Conservation (phyloP, 1,140 invertebrate species). For the Bacillus rossius region DNA sequence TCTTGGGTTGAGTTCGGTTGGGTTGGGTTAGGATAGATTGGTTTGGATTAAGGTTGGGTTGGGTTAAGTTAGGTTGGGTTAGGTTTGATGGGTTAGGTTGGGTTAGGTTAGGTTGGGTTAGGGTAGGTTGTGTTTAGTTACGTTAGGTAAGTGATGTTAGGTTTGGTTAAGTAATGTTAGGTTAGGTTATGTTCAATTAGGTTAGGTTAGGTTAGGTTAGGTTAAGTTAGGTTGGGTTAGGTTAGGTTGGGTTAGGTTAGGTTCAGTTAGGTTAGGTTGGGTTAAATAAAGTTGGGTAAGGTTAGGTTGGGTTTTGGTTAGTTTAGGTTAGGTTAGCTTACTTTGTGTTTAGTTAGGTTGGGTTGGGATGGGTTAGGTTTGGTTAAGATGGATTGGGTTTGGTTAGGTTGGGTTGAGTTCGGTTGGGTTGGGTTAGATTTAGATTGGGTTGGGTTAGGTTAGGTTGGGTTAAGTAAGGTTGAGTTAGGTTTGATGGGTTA, state of each 20-base stretch:
- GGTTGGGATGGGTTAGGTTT: conserved; percentile 3
- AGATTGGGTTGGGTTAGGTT: conserved; percentile 6
- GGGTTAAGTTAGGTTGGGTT: background rate
- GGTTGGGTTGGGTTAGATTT: background rate
- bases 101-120: conserved; percentile 2
- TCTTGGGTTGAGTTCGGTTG: background rate
- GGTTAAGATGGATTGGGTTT: conserved; percentile 2
- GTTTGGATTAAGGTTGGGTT: background rate
- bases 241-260: background rate
- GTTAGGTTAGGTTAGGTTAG: background rate
- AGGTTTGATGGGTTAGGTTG: conserved; percentile 3
- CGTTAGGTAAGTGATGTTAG: background rate
- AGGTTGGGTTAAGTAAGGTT: conserved; percentile 2
- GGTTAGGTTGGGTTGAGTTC: conserved; percentile 3
- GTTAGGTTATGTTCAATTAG: background rate
- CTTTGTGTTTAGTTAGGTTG: background rate
- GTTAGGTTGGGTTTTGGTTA: background rate
- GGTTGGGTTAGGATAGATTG: background rate
- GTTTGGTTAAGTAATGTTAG: background rate
- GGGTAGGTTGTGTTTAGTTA: background rate
- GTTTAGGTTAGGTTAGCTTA: background rate
- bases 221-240: background rate
- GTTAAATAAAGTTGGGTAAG: background rate
- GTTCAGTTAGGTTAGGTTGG: background rate
- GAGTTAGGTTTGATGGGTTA: background rate